Evolutionary conservation across 1,140 invertebrate genomes (phyloP), one percentile per base, ranked within the genome.

Genomic region (Scaptodrosophila lebanonensis): DNA sequence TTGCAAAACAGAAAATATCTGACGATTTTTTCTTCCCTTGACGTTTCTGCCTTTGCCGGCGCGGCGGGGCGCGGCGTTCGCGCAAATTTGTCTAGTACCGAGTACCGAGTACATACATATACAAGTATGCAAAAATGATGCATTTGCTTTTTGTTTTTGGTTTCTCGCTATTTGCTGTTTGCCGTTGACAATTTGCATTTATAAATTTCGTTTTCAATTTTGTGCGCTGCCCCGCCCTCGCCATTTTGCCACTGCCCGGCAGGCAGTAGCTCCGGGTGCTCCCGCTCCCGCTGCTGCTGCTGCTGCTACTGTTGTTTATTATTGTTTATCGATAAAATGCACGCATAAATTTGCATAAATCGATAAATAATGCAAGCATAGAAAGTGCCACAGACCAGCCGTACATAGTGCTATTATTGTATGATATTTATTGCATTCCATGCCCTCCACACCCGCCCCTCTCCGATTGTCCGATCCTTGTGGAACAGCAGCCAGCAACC

Each of bases 241-340:
- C n/a, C n/a, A n/a, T n/a, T n/a, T n/a, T n/a, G n/a, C n/a, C n/a
- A n/a, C n/a, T n/a, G n/a, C n/a, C n/a, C n/a, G n/a, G n/a, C n/a
- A n/a, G n/a, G n/a, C n/a, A n/a, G n/a, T n/a, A n/a, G n/a, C n/a
- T n/a, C n/a, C n/a, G n/a, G n/a, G n/a, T n/a, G n/a, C n/a, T n/a
- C n/a, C n/a, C n/a, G n/a, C n/a, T n/a, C n/a, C n/a, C n/a, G n/a
- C n/a, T n/a, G n/a, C n/a, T n/a, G n/a, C n/a, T n/a, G n/a, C n/a
- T 30, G 16, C 51, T 38, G 35, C 67, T 58, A 72, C 64, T 72
- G 73, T 60, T 76, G 72, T 79, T 79, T 77, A 79, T 77, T 79
- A 73, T 79, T 79, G 73, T 82, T 79, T 79, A 79, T 79, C 82
- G 73, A 79, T 79, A 82, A 79, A 79, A 73, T 73, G 65, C 36